Conservation (phyloP, 1,140 invertebrate species). For the Tachypleus tridentatus region DNA sequence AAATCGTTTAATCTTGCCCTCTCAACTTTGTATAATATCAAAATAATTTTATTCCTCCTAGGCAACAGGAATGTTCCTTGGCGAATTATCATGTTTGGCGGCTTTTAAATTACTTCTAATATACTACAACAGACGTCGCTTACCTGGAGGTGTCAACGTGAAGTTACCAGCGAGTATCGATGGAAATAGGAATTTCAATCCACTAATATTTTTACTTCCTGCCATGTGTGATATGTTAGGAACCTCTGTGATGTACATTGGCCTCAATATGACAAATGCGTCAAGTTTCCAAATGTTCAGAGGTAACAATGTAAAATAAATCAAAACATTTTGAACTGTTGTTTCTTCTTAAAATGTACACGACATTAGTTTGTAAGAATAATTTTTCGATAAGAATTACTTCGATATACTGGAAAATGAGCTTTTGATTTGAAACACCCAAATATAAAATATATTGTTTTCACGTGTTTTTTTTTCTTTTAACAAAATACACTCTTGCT, state of each 20-base stretch:
- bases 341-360: too few species aligned
- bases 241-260: conserved; percentile 80
- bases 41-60: conserved; percentile 32
- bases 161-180: conserved; percentile 14
- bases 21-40: too few species aligned
- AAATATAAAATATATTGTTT: too few species aligned
- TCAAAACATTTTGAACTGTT: too few species aligned
- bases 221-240: conserved; percentile 71
- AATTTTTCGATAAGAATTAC: too few species aligned
- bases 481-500: too few species aligned
- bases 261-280: conserved; percentile 78
- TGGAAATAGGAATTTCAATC: conserved; percentile 43
- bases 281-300: conserved; percentile 96
- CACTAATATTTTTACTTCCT: conserved; percentile 67
- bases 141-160: conserved; percentile 8
- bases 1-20: too few species aligned
- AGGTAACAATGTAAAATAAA: conserved; percentile 39
- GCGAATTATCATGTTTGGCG: conserved; percentile 71
- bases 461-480: too few species aligned
- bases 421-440: too few species aligned
- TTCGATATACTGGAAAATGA: too few species aligned
- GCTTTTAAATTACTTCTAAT: conserved; percentile 50
- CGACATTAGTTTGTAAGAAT: too few species aligned
- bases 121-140: conserved; percentile 39
- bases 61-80: conserved; percentile 76